These are phyloP conservation scores for Drosophila pseudotakahashii DNA, from an alignment of 2,888 invertebrate genomes.

Conservation along the genomic window DNA sequence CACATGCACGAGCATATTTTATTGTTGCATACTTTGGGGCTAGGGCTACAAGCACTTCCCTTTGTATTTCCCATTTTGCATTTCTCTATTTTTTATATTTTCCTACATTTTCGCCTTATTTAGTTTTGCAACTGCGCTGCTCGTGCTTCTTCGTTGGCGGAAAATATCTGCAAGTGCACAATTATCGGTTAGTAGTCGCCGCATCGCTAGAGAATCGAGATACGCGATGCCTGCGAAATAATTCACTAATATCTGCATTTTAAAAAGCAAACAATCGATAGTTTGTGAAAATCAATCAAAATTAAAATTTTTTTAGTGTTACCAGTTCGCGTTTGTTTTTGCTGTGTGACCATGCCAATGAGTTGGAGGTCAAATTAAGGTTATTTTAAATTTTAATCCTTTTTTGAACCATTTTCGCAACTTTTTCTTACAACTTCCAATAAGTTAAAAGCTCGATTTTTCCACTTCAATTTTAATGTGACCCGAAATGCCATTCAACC, in stretches of 20 bases:
- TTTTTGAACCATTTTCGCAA: no score
- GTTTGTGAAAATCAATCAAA: no score
- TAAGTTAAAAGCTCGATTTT: neutral
- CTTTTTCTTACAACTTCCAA: no score
- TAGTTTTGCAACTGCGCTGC: constrained; percentile 33
- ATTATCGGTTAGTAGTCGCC: constrained; percentile 33
- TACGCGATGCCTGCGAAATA: neutral
- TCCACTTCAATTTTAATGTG: neutral
- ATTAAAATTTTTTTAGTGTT: neutral
- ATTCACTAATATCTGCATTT: neutral
- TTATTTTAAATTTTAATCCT: neutral
- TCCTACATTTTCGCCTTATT: neutral
- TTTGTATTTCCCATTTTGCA: no score
- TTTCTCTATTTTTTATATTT: neutral
- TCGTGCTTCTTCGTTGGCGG: neutral
- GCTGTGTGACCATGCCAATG: neutral
- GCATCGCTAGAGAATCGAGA: constrained; percentile 33
- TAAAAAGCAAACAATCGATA: neutral
- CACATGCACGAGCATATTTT: constrained; percentile 2
- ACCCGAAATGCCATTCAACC: neutral
- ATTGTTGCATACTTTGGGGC: constrained; percentile 4
- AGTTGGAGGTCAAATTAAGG: neutral
- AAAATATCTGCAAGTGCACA: constrained; percentile 23
- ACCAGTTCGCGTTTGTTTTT: neutral
- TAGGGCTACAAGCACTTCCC: no score